Conservation (phyloP, 2,113 vertebrate genomes). For the Notechis scutatus region DNA sequence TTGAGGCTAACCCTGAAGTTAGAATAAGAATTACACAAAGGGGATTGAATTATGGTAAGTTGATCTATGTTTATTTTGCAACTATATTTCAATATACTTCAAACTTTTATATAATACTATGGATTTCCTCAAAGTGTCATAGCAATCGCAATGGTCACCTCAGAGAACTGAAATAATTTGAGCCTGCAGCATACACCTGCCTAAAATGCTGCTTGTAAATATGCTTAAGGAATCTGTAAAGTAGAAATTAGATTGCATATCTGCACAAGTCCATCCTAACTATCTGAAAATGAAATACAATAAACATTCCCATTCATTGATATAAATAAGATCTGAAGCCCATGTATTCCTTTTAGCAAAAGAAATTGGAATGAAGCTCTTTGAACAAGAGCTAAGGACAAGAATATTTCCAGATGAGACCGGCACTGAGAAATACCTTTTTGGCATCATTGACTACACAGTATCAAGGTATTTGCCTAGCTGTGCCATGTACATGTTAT, state of each 20-base stretch:
- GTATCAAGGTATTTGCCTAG: slow-evolving; percentile 40
- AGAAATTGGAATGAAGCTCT: slow-evolving; percentile 40
- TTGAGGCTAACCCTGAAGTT: slow-evolving; percentile 50
- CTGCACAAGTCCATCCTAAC: background rate
- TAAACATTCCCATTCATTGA: background rate
- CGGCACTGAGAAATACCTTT: slow-evolving; percentile 2
- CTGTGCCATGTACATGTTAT: background rate
- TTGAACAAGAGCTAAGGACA: slow-evolving; percentile 43
- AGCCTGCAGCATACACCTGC: background rate
- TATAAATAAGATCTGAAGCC: background rate
- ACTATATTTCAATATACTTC: background rate
- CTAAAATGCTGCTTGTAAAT: background rate
- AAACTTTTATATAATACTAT: background rate
- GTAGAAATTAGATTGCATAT: background rate
- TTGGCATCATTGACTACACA: slow-evolving; percentile 32
- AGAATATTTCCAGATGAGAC: slow-evolving; percentile 45
- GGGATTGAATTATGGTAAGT: slow-evolving; percentile 58
- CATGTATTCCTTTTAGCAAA: slow-evolving; percentile 19
- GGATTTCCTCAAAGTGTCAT: background rate
- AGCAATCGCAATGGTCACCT: background rate
- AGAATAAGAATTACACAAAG: slow-evolving; percentile 51
- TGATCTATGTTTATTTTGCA: background rate
- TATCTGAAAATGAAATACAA: background rate
- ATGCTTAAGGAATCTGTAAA: background rate
- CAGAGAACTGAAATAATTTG: background rate